Evolutionary conservation across 2,888 invertebrate genomes (phyloP).

Genomic region (Dryococelus australis): DNA sequence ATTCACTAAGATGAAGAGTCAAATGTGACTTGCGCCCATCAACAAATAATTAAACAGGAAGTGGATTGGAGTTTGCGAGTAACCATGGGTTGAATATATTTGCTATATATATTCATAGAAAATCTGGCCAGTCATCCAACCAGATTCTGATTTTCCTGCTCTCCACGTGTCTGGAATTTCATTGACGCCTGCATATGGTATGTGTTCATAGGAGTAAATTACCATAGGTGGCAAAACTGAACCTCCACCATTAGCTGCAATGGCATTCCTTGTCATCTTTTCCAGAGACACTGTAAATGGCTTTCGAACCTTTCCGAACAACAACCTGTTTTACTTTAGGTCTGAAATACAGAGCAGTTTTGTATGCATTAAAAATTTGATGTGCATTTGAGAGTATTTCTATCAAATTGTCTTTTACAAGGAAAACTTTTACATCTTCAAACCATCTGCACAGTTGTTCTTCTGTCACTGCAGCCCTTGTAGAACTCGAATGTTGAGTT

Average conservation of each 20-base stretch:
- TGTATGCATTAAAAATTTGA: constrained; percentile 55
- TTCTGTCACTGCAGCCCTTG: constrained; percentile 50
- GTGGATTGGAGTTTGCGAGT: constrained; percentile 46
- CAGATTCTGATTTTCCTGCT: constrained; percentile 45
- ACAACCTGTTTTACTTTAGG: constrained; percentile 54
- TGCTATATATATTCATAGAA: constrained; percentile 47
- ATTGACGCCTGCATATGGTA: constrained; percentile 44
- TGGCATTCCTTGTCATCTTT: constrained; percentile 52
- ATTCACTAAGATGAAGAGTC: no score
- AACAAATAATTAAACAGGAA: constrained; percentile 48
- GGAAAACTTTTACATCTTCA: constrained; percentile 50
- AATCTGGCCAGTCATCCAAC: constrained; percentile 46
- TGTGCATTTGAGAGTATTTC: constrained; percentile 50
- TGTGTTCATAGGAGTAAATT: constrained; percentile 45
- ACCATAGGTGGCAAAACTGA: constrained; percentile 44
- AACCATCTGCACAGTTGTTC: constrained; percentile 53
- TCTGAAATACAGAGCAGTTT: constrained; percentile 54
- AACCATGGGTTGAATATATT: constrained; percentile 48
- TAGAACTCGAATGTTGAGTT: constrained; percentile 51
- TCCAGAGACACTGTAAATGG: constrained; percentile 46
- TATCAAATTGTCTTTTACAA: constrained; percentile 47
- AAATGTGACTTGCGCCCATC: constrained; percentile 47
- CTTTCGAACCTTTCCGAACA: constrained; percentile 49
- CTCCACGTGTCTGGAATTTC: constrained; percentile 45
- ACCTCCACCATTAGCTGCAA: constrained; percentile 51